These are phyloP conservation scores for Meriones unguiculatus DNA, from an alignment of 2,113 vertebrate genomes.

Conservation along the genomic window DNA sequence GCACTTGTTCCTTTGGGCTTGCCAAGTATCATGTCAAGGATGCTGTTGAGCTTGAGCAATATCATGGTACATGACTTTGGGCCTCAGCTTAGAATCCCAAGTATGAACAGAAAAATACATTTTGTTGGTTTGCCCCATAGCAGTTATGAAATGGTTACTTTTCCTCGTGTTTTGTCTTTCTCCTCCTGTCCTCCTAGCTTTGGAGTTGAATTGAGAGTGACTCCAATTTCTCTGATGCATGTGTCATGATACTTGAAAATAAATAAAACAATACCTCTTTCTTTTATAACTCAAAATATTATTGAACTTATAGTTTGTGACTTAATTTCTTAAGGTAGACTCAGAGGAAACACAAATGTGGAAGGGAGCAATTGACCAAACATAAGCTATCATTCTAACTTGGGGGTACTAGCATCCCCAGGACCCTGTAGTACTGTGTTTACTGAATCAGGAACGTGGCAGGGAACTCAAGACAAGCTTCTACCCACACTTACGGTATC, in stretches of 20 bases:
- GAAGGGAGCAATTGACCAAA: background rate
- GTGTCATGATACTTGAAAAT: background rate
- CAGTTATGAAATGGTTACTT: background rate
- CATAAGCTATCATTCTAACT: accelerated
- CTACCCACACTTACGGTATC: too few species aligned
- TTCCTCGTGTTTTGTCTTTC: background rate
- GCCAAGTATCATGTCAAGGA: background rate
- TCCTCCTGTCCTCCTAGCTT: background rate
- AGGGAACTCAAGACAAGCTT: background rate
- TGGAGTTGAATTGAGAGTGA: background rate
- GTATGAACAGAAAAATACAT: background rate
- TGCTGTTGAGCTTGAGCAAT: background rate
- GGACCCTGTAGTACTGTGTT: background rate
- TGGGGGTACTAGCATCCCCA: background rate
- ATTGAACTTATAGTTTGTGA: background rate
- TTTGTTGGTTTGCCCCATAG: background rate
- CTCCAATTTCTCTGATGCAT: background rate
- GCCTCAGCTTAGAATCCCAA: background rate
- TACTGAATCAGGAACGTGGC: background rate
- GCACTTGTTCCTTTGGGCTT: background rate
- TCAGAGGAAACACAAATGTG: background rate
- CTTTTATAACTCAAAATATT: background rate
- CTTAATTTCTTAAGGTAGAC: background rate
- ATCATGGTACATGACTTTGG: too few species aligned
- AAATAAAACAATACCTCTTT: background rate